Evolutionary conservation across 1,140 invertebrate genomes (phyloP).

Genomic region (Propsilocerus akamusi): DNA sequence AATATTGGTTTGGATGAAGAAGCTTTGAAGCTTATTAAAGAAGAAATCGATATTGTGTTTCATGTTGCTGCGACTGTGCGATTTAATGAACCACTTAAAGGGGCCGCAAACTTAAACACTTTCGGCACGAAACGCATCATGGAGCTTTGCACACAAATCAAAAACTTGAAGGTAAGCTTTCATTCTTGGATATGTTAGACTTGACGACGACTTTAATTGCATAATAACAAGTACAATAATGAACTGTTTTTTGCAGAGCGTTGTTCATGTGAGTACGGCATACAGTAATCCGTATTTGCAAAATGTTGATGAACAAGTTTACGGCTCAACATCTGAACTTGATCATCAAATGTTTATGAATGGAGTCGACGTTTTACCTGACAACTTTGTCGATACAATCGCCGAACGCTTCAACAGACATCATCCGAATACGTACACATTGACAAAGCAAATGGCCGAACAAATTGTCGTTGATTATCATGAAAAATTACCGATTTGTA

Average conservation of each 20-base stretch:
- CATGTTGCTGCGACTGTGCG: slow-evolving; percentile 72
- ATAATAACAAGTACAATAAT: background rate
- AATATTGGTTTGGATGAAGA: slow-evolving; percentile 25
- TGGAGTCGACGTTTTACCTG: slow-evolving; percentile 34
- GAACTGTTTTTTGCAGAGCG: slow-evolving; percentile 29
- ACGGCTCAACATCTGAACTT: slow-evolving; percentile 34
- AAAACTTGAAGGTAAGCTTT: slow-evolving; percentile 44
- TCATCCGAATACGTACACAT: slow-evolving; percentile 76
- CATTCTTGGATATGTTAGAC: background rate
- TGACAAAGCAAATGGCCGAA: slow-evolving; percentile 74
- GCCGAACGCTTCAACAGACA: slow-evolving; percentile 33
- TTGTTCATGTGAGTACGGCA: slow-evolving; percentile 75
- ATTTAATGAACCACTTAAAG: slow-evolving; percentile 64
- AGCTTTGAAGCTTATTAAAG: slow-evolving; percentile 32
- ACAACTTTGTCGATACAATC: slow-evolving; percentile 34
- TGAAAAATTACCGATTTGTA: slow-evolving; percentile 54
- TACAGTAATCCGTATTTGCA: slow-evolving; percentile 63
- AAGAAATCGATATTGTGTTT: slow-evolving; percentile 53
- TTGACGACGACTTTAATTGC: too few species aligned
- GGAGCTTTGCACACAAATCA: slow-evolving; percentile 40
- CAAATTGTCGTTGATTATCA: slow-evolving; percentile 43
- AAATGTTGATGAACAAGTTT: slow-evolving; percentile 51
- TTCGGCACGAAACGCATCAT: slow-evolving; percentile 36
- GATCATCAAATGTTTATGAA: slow-evolving; percentile 40
- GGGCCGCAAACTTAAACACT: slow-evolving; percentile 37